Evolutionary conservation across 2,113 vertebrate genomes (phyloP), one percentile per base, ranked within the genome.

Genomic region (Genyomyrus donnyi): DNA sequence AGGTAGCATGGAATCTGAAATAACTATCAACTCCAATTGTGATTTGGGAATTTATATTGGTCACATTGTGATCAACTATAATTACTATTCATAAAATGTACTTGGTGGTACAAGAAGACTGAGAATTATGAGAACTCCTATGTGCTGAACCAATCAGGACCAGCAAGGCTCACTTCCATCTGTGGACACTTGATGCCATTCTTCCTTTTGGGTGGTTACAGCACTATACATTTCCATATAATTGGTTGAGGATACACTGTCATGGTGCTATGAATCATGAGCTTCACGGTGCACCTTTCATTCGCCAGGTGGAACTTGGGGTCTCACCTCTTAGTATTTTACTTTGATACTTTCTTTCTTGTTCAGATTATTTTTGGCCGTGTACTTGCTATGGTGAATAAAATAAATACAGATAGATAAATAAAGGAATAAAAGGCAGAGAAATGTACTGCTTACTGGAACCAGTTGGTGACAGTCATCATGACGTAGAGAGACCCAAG

Each of bases 401-500:
- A 80, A 39, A 80, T 27, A 66, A 31, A 27, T 8, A 66, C 58
- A 66, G 9, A 66, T 27, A 27, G 9, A 58, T 58, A 58, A 66
- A 66, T 66, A 66, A 1, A 66, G n/a, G n/a, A 66, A 31, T 27
- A 66, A 10, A 27, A 66, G 62, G 62, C 10, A n/a, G 58, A 46
- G 7, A 84, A 35, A 50, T n/a, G 21, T 50, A 10, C 13, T 88
- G 97, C 98, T 97, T 94, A 99, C 98, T 99, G 97, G 95, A 99
- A 99, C 98, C 98, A 99, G 91, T 98, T 98, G 93, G 98, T 99
- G 91, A 98, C 94, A 0, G 98, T 99, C 98, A 99, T 99, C 98
- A 99, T 99, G 94, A 99, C 96, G 0, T 99, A 99, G 5, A 99
- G 97, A 0, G 98, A 99, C 48, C 97, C 98, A 90, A 99, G 93